Base-by-base conservation (phyloP, 2,113 vertebrate species). In the Calidris pugnax region DNA sequence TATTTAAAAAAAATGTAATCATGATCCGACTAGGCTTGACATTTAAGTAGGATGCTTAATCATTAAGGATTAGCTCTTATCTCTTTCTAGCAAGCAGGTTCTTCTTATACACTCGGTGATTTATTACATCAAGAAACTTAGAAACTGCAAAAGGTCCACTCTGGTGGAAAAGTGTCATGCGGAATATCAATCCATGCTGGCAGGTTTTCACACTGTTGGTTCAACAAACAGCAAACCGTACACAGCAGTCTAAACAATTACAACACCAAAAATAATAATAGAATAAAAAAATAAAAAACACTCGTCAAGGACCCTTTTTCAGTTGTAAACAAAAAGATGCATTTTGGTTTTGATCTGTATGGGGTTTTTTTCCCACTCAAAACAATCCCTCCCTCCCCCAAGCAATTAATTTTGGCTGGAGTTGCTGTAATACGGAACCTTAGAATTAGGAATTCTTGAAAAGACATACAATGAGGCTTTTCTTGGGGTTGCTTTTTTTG, bases 231-330 rank as follows among this genome's bases (percentile, higher is more conserved):
- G 98, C 98, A 98, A 98, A 98, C 98, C 98, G 95, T 98, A 98
- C 98, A 98, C 98, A 98, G 98, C 98, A 98, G 97, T 98, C 98
- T 98, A 98, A 98, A 98, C 98, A 98, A 98, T 98, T 98, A 98
- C 98, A 98, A 98, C 98, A 98, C 98, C 98, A 97, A 98, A 98
- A 98, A 98, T 98, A 97, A 41, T 41, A 41, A 97, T 91, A 97
- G 89, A 96, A 97, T 97, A 98, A 98, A 98, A 94, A 93, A 98
- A 97, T 41, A 41, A 97, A 98, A 98, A 98, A 98, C 98, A 98
- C 98, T 98, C 69, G 97, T 98, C 97, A 98, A 98, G 98, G 98
- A 98, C 98, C 98, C 98, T 98, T 98, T 98, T 98, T 98, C 98
- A 98, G 98, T 98, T 98, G 98, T 97, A 98, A 98, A 98, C 94